These are phyloP conservation scores for Chloroclystis v-ata DNA, from an alignment of 2,888 invertebrate genomes.

Conservation along the genomic window DNA sequence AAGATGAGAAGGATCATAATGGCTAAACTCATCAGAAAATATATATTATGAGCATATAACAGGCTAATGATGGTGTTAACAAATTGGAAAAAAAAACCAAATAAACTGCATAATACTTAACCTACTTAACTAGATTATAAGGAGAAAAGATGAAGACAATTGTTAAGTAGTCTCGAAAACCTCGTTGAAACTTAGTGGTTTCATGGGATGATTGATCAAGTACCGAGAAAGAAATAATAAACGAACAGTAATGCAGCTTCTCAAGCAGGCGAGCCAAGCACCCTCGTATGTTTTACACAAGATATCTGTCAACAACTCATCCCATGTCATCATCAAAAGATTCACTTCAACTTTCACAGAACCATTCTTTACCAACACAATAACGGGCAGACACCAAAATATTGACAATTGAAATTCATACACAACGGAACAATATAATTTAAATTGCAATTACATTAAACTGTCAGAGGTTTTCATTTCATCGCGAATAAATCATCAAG, in stretches of 20 bases:
- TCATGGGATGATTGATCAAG: not conserved
- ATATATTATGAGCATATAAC: too few relatives aligned
- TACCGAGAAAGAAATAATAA: not conserved
- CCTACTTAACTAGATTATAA: too few relatives aligned
- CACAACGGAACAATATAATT: slow-evolving; percentile 26
- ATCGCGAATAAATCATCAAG: slow-evolving; percentile 34
- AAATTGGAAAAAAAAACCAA: too few relatives aligned
- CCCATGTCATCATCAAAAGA: slow-evolving; percentile 15
- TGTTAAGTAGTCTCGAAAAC: too few relatives aligned
- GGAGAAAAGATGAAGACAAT: too few relatives aligned
- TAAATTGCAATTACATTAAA: slow-evolving; percentile 29
- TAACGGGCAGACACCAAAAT: slow-evolving; percentile 26
- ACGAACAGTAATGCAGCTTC: not conserved
- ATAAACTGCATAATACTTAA: too few relatives aligned
- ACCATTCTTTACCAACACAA: slow-evolving; percentile 26
- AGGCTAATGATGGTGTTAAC: too few relatives aligned
- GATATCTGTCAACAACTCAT: slow-evolving; percentile 19
- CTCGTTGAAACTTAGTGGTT: too few relatives aligned
- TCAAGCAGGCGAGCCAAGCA: not conserved
- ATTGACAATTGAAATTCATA: slow-evolving; percentile 24
- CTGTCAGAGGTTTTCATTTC: slow-evolving; percentile 30
- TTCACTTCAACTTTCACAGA: slow-evolving; percentile 36
- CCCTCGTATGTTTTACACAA: slow-evolving; percentile 10
- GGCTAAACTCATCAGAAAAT: too few relatives aligned
- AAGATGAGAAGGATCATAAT: too few relatives aligned